These are phyloP conservation scores for Zophobas atratus DNA, from an alignment of 1,140 invertebrate species.

Conservation along the genomic window DNA sequence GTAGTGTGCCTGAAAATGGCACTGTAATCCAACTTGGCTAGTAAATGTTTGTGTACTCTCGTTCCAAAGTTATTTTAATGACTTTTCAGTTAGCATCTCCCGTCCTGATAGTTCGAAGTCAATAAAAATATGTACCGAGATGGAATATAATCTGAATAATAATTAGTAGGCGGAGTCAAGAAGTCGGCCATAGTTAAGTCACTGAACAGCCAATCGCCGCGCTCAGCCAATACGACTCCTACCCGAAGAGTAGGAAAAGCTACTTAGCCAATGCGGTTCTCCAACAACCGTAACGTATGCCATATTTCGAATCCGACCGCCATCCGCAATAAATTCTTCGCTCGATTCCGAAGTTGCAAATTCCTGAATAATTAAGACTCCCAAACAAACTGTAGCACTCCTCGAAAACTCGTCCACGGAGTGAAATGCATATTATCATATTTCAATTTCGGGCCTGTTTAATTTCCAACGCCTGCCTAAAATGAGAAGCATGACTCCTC, in stretches of 20 bases:
- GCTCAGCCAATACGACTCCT: too few species aligned
- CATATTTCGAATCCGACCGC: too few species aligned
- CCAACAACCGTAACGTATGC: too few species aligned
- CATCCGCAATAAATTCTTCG: background rate
- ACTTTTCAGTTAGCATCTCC: too few species aligned
- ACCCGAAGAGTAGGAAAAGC: too few species aligned
- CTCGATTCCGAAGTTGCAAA: background rate
- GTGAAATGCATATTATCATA: conserved; percentile 28
- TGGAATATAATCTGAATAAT: too few species aligned
- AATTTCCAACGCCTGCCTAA: conserved; percentile 24
- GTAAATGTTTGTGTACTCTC: background rate
- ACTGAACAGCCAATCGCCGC: background rate
- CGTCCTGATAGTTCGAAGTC: too few species aligned
- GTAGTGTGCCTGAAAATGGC: background rate
- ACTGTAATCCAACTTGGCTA: background rate
- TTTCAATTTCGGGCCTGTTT: conserved; percentile 32
- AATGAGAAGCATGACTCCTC: conserved; percentile 15
- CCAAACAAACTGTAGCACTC: background rate
- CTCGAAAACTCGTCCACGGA: background rate
- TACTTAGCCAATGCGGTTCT: too few species aligned
- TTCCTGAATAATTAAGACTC: conserved; percentile 5
- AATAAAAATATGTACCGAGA: too few species aligned
- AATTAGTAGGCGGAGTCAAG: background rate
- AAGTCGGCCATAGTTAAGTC: background rate
- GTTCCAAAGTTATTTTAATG: background rate